These are phyloP conservation scores for Battus philenor DNA, from an alignment of 1,140 invertebrate genomes.

Conservation along the genomic window DNA sequence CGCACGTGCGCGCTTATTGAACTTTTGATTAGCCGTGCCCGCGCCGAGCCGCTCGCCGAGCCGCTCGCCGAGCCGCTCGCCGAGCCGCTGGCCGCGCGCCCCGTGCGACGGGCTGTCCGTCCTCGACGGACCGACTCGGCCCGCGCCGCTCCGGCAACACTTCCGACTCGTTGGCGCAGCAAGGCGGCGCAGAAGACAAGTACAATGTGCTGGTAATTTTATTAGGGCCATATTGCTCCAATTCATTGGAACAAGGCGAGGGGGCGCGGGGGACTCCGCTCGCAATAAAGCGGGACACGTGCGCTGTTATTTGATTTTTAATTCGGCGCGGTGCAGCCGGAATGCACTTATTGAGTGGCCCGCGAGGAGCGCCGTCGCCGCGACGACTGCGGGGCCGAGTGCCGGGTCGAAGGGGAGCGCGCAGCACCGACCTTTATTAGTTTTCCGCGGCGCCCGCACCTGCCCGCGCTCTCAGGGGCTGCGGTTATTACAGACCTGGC, in stretches of 20 bases:
- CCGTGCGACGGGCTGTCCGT: not conserved
- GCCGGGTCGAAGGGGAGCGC: slow-evolving; percentile 20
- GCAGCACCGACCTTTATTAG: slow-evolving; percentile 66
- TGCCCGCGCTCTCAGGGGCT: too few species aligned
- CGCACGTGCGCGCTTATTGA: slow-evolving; percentile 53
- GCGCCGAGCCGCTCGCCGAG: too few species aligned
- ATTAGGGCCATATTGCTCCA: slow-evolving; percentile 4
- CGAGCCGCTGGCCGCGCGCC: slow-evolving; percentile 23
- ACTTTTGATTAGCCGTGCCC: slow-evolving; percentile 53
- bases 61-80: too few species aligned
- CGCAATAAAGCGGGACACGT: slow-evolving; percentile 23
- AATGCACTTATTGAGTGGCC: slow-evolving; percentile 52
- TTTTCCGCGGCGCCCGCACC: slow-evolving; percentile 56
- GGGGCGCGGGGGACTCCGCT: slow-evolving; percentile 1
- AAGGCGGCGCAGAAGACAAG: not conserved
- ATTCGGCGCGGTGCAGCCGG: slow-evolving; percentile 51
- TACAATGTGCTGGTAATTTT: slow-evolving; percentile 7
- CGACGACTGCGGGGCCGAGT: not conserved
- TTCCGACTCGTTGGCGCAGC: not conserved
- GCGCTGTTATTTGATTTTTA: slow-evolving; percentile 72
- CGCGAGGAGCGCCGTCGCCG: slow-evolving; percentile 15
- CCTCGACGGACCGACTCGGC: not conserved
- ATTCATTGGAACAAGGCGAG: not conserved
- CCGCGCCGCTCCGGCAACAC: not conserved
- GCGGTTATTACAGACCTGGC: too few species aligned